A percentile compares a stretch with the other conserved stretches of the same genome.
Conservation (phyloP, 2,797 vertebrate species). For the Danio choprae region DNA sequence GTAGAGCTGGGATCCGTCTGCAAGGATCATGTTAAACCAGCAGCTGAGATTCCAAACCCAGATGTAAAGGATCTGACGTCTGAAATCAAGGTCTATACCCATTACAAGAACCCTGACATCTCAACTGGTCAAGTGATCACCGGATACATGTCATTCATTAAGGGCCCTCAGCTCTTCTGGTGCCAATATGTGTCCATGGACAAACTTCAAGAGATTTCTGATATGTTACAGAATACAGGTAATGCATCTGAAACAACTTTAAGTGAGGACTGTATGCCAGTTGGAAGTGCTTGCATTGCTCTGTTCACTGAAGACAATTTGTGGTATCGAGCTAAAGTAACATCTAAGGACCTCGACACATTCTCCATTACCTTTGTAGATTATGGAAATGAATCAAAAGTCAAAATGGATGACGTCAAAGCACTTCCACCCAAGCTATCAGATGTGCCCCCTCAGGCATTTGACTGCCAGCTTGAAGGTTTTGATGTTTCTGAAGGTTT, state of each 20-base stretch:
- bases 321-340: slow-evolving; percentile 87
- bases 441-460: slow-evolving; percentile 81
- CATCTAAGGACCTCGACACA: slow-evolving; percentile 60
- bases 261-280: slow-evolving; percentile 58
- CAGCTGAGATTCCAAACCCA: slow-evolving; percentile 41
- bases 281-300: slow-evolving; percentile 82
- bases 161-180: slow-evolving; percentile 87
- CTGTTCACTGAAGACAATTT: slow-evolving; percentile 80
- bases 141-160: slow-evolving; percentile 76
- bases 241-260: slow-evolving; percentile 54
- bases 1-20: slow-evolving; percentile 71
- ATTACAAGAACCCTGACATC: slow-evolving; percentile 60
- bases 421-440: slow-evolving; percentile 78
- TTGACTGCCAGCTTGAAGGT: slow-evolving; percentile 86
- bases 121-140: slow-evolving; percentile 75
- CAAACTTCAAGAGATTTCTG: slow-evolving; percentile 76
- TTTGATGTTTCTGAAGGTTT: slow-evolving; percentile 78
- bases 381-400: slow-evolving; percentile 84
- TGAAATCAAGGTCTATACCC: slow-evolving; percentile 13
- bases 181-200: slow-evolving; percentile 78
- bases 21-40: slow-evolving; percentile 41
- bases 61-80: slow-evolving; percentile 60
- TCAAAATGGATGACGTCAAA: slow-evolving; percentile 73
- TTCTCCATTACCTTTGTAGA: slow-evolving; percentile 85
- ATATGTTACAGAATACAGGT: slow-evolving; percentile 72